These are phyloP conservation scores for Artibeus jamaicensis DNA, from an alignment of 2,797 vertebrate species.

Conservation along the genomic window DNA sequence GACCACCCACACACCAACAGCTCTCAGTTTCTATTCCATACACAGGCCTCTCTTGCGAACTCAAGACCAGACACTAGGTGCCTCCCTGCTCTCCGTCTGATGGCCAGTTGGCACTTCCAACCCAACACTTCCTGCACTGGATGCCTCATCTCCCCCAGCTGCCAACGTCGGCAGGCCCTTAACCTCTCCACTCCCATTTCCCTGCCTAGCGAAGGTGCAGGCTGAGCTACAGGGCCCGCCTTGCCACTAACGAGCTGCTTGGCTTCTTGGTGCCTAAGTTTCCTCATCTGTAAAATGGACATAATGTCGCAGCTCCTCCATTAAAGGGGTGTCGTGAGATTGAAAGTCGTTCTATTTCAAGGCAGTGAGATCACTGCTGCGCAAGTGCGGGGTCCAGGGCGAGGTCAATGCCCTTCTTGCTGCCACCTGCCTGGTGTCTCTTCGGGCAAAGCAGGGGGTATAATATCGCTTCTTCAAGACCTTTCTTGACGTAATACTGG, in stretches of 20 bases:
- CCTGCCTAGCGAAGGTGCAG: no score
- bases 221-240: rapidly evolving
- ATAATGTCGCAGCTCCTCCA: rapidly evolving
- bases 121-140: rapidly evolving
- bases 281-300: neutral
- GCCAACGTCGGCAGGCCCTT: neutral
- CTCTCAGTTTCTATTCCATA: neutral
- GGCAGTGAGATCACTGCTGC: rapidly evolving
- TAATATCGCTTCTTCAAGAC: neutral
- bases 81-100: neutral
- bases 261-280: neutral
- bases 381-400: neutral
- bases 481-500: neutral
- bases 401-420: neutral
- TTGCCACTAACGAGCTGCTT: neutral
- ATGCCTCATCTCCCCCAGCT: rapidly evolving
- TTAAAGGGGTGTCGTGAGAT: neutral
- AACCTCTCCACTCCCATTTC: neutral
- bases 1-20: rapidly evolving
- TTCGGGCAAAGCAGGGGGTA: rapidly evolving
- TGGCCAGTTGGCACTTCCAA: neutral
- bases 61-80: neutral
- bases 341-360: rapidly evolving
- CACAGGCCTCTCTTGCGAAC: neutral
- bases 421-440: rapidly evolving